Conservation (phyloP, 2,113 vertebrate genomes). For the Barnardius zonarius region DNA sequence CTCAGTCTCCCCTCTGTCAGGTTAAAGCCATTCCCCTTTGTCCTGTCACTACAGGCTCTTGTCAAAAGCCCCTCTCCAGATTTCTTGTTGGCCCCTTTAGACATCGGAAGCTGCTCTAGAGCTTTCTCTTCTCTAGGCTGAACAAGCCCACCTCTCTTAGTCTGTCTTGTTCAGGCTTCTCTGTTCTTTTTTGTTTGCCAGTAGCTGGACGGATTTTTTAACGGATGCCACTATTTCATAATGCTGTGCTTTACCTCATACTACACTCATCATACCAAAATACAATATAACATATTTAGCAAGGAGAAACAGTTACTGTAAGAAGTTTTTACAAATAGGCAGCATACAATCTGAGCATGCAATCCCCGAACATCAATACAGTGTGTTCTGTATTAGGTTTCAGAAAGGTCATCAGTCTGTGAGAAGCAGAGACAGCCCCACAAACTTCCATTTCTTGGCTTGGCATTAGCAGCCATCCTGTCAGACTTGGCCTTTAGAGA, state of each 20-base stretch:
- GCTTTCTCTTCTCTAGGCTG: not conserved
- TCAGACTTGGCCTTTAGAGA: slow-evolving; percentile 71
- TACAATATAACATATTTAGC: not conserved
- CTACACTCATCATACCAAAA: not conserved
- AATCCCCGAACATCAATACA: not conserved
- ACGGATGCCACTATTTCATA: not conserved
- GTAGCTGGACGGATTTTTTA: not conserved
- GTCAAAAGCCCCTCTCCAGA: not conserved
- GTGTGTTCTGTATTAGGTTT: slow-evolving; percentile 6
- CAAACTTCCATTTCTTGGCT: slow-evolving; percentile 32
- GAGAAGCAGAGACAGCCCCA: not conserved
- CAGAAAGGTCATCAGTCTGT: slow-evolving; percentile 66
- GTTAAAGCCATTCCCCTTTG: not conserved
- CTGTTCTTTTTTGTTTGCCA: not conserved
- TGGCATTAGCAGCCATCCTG: slow-evolving; percentile 27
- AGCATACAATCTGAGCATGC: not conserved
- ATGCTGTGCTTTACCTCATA: not conserved
- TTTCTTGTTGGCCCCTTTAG: not conserved
- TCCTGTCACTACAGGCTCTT: not conserved
- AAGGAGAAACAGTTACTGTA: not conserved
- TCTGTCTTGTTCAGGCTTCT: not conserved
- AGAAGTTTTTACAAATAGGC: not conserved
- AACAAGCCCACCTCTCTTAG: not conserved
- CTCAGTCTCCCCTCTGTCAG: not conserved
- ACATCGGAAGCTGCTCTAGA: not conserved